Conservation (phyloP, 1,140 invertebrate species). For the Tetraneura akinire region DNA sequence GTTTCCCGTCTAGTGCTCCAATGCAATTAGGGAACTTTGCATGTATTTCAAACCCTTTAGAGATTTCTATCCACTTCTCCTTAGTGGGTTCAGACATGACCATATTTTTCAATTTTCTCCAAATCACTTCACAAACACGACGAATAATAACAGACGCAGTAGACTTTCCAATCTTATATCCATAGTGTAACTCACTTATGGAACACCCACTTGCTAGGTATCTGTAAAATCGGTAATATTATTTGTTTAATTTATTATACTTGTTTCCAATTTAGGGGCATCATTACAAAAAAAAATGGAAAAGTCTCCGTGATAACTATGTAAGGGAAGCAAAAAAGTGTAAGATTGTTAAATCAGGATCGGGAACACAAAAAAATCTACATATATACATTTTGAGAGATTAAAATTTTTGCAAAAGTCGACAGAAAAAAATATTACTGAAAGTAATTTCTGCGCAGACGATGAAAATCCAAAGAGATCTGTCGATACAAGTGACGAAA, state of each 20-base stretch:
- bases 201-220: constrained; percentile 54
- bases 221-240: constrained; percentile 44
- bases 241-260: constrained; percentile 8
- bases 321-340: constrained; percentile 8
- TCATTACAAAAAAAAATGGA: constrained; percentile 21
- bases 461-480: constrained; percentile 1
- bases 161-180: constrained; percentile 53
- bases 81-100: constrained; percentile 51
- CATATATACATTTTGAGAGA: constrained; percentile 23
- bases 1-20: constrained; percentile 52
- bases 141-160: constrained; percentile 54
- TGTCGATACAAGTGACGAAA: constrained; percentile 3
- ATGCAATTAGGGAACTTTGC: constrained; percentile 6
- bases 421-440: constrained; percentile 13
- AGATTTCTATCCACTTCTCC: constrained; percentile 50
- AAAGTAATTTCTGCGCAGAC: constrained; percentile 9
- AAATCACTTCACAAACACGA: constrained; percentile 54
- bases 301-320: constrained; percentile 27
- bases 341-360: constrained; percentile 30
- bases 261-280: background rate
- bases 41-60: constrained; percentile 33
- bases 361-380: background rate
- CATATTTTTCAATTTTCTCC: constrained; percentile 52
- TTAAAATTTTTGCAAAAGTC: constrained; percentile 12
- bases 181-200: constrained; percentile 54